Conservation (phyloP, 2,888 invertebrate species). For the Gari tellinella region DNA sequence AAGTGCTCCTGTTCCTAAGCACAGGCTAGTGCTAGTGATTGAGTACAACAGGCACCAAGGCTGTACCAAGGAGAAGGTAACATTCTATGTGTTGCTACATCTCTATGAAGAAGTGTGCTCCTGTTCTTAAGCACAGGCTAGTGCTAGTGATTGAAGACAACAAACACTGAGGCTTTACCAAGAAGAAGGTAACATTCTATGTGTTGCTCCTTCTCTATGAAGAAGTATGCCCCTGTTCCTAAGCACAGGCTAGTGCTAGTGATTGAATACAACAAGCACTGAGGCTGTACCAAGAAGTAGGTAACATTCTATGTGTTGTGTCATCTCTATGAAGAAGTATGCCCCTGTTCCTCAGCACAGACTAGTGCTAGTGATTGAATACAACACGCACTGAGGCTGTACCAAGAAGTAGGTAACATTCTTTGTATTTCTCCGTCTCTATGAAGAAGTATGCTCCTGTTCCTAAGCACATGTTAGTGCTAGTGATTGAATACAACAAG, state of each 20-base stretch:
- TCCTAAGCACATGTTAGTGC: too few species aligned
- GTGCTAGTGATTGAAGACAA: slow-evolving; percentile 18
- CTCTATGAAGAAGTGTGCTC: not conserved
- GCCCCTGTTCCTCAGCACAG: slow-evolving; percentile 14
- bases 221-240: not conserved
- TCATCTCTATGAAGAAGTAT: not conserved
- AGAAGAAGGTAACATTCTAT: slow-evolving; percentile 3
- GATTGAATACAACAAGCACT: slow-evolving; percentile 8
- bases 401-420: slow-evolving; percentile 6
- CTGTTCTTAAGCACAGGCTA: slow-evolving; percentile 27
- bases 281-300: slow-evolving; percentile 17
- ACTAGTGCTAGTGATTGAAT: slow-evolving; percentile 11
- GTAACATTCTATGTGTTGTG: not conserved
- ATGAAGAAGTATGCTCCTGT: too few species aligned
- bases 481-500: too few species aligned
- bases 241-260: slow-evolving; percentile 30
- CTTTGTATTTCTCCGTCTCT: too few species aligned
- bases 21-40: slow-evolving; percentile 15
- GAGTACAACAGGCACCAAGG: slow-evolving; percentile 5
- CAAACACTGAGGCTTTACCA: slow-evolving; percentile 28
- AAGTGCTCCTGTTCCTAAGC: slow-evolving; percentile 1
- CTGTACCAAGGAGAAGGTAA: slow-evolving; percentile 19
- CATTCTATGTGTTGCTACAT: not conserved
- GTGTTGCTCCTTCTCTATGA: not conserved
- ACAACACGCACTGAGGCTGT: slow-evolving; percentile 12